These are phyloP conservation scores for Emydura subglobosa DNA, from an alignment of 2,113 vertebrate species.

Conservation along the genomic window DNA sequence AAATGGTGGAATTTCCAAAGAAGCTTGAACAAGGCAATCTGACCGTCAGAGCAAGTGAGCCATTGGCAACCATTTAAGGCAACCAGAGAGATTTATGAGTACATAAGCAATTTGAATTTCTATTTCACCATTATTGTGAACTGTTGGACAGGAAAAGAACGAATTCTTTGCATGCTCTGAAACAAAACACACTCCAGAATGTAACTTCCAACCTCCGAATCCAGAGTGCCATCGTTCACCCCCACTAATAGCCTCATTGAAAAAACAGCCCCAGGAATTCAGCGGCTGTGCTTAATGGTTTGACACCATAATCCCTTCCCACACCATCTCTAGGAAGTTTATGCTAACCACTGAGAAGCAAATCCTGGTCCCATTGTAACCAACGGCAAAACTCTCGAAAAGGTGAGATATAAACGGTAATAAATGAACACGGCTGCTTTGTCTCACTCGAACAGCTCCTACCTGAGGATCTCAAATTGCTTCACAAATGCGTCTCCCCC, in stretches of 20 bases:
- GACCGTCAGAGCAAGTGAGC: not conserved
- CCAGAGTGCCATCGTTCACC: not conserved
- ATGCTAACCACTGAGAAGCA: not conserved
- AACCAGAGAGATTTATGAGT: not conserved
- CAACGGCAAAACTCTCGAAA: not conserved
- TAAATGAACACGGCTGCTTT: not conserved
- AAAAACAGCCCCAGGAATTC: not conserved
- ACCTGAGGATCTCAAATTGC: not conserved
- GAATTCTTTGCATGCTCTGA: not conserved
- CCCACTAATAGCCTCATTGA: not conserved
- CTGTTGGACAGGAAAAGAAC: not conserved
- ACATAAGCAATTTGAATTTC: rapidly evolving
- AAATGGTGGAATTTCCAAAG: not conserved
- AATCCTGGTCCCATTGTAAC: not conserved
- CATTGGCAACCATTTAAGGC: not conserved
- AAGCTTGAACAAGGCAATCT: not conserved
- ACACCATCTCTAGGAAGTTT: not conserved
- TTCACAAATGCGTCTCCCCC: rapidly evolving
- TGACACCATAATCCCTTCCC: not conserved
- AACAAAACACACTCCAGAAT: not conserved
- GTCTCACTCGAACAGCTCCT: not conserved
- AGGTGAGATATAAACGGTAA: not conserved
- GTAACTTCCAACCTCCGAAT: not conserved
- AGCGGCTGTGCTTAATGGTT: not conserved
- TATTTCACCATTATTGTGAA: not conserved